Conservation (phyloP, 2,888 invertebrate genomes). For the Sarcophaga subvicina region DNA sequence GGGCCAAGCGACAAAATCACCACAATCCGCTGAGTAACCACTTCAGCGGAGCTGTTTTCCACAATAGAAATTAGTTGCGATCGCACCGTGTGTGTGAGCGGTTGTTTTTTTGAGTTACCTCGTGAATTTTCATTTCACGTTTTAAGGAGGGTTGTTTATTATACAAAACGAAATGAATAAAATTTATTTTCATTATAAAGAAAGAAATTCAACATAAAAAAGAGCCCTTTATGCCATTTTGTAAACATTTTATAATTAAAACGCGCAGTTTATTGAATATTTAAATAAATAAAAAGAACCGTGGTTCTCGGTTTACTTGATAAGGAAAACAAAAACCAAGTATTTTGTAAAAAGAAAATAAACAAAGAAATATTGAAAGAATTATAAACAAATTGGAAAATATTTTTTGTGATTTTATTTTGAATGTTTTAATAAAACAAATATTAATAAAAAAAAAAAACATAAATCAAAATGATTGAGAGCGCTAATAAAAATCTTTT, state of each 20-base stretch:
- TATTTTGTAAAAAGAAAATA: constrained; percentile 12
- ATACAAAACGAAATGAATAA: constrained; percentile 21
- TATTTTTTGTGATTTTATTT: constrained; percentile 57
- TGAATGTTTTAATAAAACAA: constrained; percentile 64
- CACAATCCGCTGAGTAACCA: constrained; percentile 47
- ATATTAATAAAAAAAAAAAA: constrained; percentile 45
- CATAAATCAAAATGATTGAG: constrained; percentile 78
- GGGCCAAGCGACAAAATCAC: constrained; percentile 34
- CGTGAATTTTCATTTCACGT: constrained; percentile 35
- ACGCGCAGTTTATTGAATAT: constrained; percentile 45
- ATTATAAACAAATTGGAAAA: constrained; percentile 6
- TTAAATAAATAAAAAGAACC: neutral
- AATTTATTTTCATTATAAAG: constrained; percentile 4
- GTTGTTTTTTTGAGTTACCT: constrained; percentile 28
- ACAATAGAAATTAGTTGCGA: constrained; percentile 76
- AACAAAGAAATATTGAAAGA: constrained; percentile 15
- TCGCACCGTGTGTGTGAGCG: constrained; percentile 76
- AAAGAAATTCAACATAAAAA: constrained; percentile 32
- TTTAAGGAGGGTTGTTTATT: constrained; percentile 45
- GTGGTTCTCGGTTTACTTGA: constrained; percentile 36
- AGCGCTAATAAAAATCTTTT: constrained; percentile 80
- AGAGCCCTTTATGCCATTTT: constrained; percentile 41
- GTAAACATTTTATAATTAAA: constrained; percentile 32
- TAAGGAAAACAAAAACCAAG: constrained; percentile 10
- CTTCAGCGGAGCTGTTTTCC: constrained; percentile 42